A percentile compares a stretch with the other conserved stretches of the same genome.
Conservation (phyloP, 2,797 vertebrate genomes). For the Acipenser transmontanus region DNA sequence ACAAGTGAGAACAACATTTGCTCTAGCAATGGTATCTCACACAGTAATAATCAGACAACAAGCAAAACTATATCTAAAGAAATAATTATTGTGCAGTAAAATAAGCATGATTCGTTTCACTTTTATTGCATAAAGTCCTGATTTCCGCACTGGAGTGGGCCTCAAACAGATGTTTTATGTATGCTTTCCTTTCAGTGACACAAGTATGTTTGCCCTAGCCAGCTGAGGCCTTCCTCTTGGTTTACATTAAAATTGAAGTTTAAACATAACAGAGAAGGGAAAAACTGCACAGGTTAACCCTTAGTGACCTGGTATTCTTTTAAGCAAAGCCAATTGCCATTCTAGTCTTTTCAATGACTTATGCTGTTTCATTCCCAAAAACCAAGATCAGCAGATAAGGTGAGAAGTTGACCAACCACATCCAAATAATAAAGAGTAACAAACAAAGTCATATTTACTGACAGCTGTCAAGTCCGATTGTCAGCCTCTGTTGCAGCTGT, state of each 20-base stretch:
- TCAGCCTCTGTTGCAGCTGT: background rate
- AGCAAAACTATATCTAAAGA: background rate
- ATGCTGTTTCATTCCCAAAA: slow-evolving; percentile 23
- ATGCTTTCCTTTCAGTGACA: slow-evolving; percentile 39
- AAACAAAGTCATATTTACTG: background rate
- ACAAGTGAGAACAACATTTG: background rate
- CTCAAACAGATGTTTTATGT: slow-evolving; percentile 34
- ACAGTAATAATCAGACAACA: background rate
- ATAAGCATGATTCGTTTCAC: background rate
- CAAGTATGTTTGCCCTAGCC: slow-evolving; percentile 37
- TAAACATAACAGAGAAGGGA: slow-evolving; percentile 20
- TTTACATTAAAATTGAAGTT: slow-evolving; percentile 34
- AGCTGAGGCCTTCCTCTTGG: slow-evolving; percentile 35
- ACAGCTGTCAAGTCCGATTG: background rate
- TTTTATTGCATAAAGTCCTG: background rate
- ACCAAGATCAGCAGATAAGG: slow-evolving; percentile 8
- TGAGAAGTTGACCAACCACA: background rate
- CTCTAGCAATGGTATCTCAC: background rate
- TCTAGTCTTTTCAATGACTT: background rate
- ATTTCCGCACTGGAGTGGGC: slow-evolving; percentile 28
- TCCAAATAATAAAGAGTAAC: too few species aligned
- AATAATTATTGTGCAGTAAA: background rate
- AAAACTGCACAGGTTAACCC: slow-evolving; percentile 17
- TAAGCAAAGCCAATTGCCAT: background rate
- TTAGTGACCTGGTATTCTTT: slow-evolving; percentile 8